These are phyloP conservation scores for Petrolisthes cinctipes DNA, from an alignment of 2,888 invertebrate genomes.

Conservation along the genomic window DNA sequence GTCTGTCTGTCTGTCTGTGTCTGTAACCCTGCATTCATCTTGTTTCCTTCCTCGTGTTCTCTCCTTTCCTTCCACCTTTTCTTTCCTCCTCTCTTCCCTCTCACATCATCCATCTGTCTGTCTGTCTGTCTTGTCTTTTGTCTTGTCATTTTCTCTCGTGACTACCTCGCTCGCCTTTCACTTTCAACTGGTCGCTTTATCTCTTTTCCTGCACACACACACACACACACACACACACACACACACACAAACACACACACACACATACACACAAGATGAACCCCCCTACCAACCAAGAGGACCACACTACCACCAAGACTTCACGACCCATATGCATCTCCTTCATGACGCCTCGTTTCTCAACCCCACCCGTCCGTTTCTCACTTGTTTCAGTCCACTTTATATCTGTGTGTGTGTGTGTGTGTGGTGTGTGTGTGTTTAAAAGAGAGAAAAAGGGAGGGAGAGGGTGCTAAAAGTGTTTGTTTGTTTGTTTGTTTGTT, in stretches of 20 bases:
- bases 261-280: background rate
- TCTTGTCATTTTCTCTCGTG: background rate
- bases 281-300: background rate
- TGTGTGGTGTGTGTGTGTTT: background rate
- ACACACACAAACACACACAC: too few species aligned
- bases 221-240: too few species aligned
- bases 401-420: background rate
- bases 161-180: background rate
- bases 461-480: background rate
- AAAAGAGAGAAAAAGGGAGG: background rate
- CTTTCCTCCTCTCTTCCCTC: background rate
- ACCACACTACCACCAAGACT: background rate
- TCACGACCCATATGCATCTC: too few species aligned
- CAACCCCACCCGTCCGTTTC: too few species aligned
- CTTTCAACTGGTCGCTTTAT: background rate
- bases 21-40: constrained; percentile 10
- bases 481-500: background rate
- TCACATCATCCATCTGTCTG: background rate
- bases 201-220: background rate
- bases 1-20: background rate
- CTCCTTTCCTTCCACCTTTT: background rate
- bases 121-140: background rate
- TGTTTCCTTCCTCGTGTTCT: background rate
- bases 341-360: too few species aligned
- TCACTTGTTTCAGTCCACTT: background rate